A percentile compares a stretch with the other conserved stretches of the same genome.
These are phyloP conservation scores for Eupithecia vulgata DNA, from an alignment of 2,888 invertebrate genomes.

Conservation along the genomic window DNA sequence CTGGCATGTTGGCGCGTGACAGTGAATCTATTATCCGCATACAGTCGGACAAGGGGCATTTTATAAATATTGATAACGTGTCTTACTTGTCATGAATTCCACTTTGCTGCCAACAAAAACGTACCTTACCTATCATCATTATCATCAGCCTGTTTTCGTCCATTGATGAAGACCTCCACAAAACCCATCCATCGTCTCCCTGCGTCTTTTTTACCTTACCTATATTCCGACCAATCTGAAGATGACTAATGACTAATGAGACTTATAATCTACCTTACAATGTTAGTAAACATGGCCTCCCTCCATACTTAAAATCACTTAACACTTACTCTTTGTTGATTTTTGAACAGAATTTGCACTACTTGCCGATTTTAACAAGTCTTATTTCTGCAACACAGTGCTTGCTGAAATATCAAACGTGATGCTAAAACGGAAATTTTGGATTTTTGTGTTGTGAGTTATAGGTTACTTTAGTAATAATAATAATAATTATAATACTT, in stretches of 20 bases:
- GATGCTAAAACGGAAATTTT: background rate
- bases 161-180: too few relatives aligned
- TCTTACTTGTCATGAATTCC: constrained; percentile 29
- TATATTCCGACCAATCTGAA: background rate
- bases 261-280: too few relatives aligned
- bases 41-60: constrained; percentile 48
- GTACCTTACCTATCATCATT: constrained; percentile 9
- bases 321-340: background rate
- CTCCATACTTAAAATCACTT: background rate
- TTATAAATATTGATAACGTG: constrained; percentile 64
- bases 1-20: constrained; percentile 53
- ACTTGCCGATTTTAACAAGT: too few relatives aligned
- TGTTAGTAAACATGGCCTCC: background rate
- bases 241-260: too few relatives aligned
- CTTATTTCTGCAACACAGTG: background rate
- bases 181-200: too few relatives aligned
- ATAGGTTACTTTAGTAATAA: too few relatives aligned
- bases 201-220: background rate
- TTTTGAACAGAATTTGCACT: background rate
- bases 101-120: constrained; percentile 31
- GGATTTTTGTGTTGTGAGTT: background rate
- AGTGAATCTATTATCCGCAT: constrained; percentile 61
- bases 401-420: background rate
- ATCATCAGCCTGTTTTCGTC: too few relatives aligned
- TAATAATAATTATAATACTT: too few relatives aligned